Evolutionary conservation across 2,797 vertebrate species (phyloP), one percentile per base, ranked within the genome.

Genomic region (Clarias laeviceps): DNA sequence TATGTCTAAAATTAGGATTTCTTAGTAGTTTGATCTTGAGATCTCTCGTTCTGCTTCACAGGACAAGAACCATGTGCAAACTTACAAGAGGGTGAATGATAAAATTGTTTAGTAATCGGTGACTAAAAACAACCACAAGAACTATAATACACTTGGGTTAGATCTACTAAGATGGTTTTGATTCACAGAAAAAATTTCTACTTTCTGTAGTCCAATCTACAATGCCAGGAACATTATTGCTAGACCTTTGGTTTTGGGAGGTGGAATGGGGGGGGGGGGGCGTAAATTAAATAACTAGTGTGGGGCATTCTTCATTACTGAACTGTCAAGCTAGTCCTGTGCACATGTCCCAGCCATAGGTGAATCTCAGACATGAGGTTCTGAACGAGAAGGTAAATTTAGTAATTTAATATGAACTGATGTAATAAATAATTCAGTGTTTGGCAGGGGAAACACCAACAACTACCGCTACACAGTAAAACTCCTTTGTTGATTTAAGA

Each of bases 401-500:
- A 54, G 40, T 56, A 22, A 32, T 57, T 54, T 56, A 56, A 81
- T 82, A 76, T 72, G 85, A 74, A 87, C 61, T 32, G 24, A 64
- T 82, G 45, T 77, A 81, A 90, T 90, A 84, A 91, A 91, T 90
- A 88, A 91, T 90, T 90, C 81, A 89, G 76, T 57, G 62, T 87
- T 86, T 90, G 85, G 77, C 83, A 81, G 40, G 84, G 59, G 32
- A 45, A 78, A 65, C 73, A 62, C 86, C 85, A 84, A 80, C 54
- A 86, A 70, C 59, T 87, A 84, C 45, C 37, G 64, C 82, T 79
- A 87, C 84, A 86, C 12, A 14, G 0, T 54, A 54, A 54, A 54
- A 54, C 50, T 0, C 45, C 2, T 0, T 54, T 54, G 12, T 54
- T 54, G 50, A 0, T 50, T 50, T 50, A 50, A 50, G 11, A 50